Base-by-base conservation (phyloP, 1,140 invertebrate species). In the Euschistus heros region DNA sequence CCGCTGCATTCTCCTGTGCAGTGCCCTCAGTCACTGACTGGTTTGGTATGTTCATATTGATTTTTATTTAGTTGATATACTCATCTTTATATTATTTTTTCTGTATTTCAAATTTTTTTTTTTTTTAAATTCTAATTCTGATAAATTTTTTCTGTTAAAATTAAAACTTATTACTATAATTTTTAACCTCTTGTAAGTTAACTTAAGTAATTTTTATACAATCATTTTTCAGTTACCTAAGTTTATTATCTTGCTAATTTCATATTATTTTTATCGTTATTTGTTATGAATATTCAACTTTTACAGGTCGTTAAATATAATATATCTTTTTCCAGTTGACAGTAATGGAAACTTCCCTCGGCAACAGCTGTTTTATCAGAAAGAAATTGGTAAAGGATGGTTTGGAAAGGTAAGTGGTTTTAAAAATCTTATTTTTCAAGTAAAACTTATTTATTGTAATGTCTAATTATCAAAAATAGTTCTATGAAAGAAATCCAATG, bases 381-480 rank as follows among this genome's bases (percentile, higher is more conserved):
- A 84, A 70, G 89, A 92, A 77, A 80, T 92, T 55, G 89, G 90
- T 6, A 82, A 82, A 70, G 89, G 89, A 24, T 92, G 90, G 89
- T 94, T 92, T 79, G 91, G 91, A 46, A 85, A 86, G 76, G 86
- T 87, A 75, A 77, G 75, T 77, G 46, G 42, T 44, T 20, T 15
- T 33, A 24, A 2, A 5, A 18, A 33, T 27, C 47, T 52, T 24
- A 22, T 37, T 37, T 10, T 37, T 37, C n/a, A n/a, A n/a, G n/a
- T n/a, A n/a, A n/a, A n/a, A n/a, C n/a, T n/a, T n/a, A n/a, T n/a
- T n/a, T n/a, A n/a, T n/a, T n/a, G n/a, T n/a, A n/a, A n/a, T n/a
- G n/a, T n/a, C n/a, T n/a, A n/a, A n/a, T n/a, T n/a, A n/a, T n/a
- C n/a, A n/a, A n/a, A n/a, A n/a, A n/a, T n/a, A n/a, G n/a, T n/a